A percentile compares a stretch with the other conserved stretches of the same genome.
phyloP scores from a whole-genome alignment of 1,140 invertebrate species.

The Amyelois transitella region DNA sequence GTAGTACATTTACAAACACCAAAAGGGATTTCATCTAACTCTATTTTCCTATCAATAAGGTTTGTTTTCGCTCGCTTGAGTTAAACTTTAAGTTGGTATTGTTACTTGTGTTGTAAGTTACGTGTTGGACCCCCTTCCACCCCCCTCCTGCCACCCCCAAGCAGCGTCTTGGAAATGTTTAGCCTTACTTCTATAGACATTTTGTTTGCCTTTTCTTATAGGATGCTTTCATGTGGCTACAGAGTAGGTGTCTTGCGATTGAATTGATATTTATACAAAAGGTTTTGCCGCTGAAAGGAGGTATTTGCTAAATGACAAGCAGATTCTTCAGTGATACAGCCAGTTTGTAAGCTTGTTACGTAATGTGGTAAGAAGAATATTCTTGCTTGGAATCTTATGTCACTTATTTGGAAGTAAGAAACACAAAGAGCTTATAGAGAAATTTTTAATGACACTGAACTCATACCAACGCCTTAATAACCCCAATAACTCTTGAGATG shows the following conservation, averaged over 20 bases:
- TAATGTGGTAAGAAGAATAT: background rate
- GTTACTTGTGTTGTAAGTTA: conserved; percentile 24
- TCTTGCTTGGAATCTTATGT: background rate
- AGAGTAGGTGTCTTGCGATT: conserved; percentile 8
- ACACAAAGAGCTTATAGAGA: too few species aligned
- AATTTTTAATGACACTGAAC: too few species aligned
- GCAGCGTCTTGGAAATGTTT: conserved; percentile 63
- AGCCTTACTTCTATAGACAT: conserved; percentile 56
- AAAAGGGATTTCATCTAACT: conserved; percentile 1
- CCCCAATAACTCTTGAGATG: too few species aligned
- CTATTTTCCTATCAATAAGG: conserved; percentile 16
- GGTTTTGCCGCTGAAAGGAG: background rate
- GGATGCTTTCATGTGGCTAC: conserved; percentile 38
- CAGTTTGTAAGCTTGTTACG: background rate
- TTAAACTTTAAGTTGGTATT: conserved; percentile 15
- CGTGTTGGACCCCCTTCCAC: conserved; percentile 20
- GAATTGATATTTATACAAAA: conserved; percentile 5
- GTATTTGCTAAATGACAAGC: background rate
- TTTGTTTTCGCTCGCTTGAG: conserved; percentile 14
- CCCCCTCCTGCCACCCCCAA: conserved; percentile 24
- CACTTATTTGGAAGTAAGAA: too few species aligned
- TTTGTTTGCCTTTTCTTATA: conserved; percentile 64
- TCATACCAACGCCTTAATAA: too few species aligned
- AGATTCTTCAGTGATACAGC: background rate
- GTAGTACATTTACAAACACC: conserved; percentile 29